A percentile compares a stretch with the other conserved stretches of the same genome.
These are phyloP conservation scores for Gallinago jamesoni DNA, from an alignment of 2,113 vertebrate genomes.

Conservation along the genomic window DNA sequence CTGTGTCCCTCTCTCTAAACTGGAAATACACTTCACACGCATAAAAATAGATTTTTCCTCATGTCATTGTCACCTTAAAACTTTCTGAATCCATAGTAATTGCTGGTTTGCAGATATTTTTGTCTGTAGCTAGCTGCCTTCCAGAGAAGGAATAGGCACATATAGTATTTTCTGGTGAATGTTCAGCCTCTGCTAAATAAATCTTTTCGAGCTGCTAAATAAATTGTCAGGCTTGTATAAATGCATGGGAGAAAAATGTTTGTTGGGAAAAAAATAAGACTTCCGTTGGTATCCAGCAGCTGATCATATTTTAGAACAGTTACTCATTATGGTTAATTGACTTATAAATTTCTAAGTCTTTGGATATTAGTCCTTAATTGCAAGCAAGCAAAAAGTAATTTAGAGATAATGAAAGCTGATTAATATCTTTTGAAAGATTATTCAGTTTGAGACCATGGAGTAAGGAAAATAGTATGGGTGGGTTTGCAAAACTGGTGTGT, in stretches of 20 bases:
- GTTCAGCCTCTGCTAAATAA: neutral
- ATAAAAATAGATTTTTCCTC: neutral
- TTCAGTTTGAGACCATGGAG: neutral
- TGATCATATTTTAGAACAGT: slow-evolving; percentile 4
- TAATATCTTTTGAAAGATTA: slow-evolving; percentile 31
- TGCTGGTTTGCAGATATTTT: neutral
- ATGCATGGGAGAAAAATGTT: neutral
- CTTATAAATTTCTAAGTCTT: slow-evolving; percentile 32
- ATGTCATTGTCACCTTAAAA: neutral
- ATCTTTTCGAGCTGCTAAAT: neutral
- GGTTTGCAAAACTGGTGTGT: neutral
- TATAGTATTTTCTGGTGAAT: neutral
- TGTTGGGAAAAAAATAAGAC: neutral
- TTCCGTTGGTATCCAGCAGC: neutral
- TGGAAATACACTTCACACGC: neutral
- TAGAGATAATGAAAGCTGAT: slow-evolving; percentile 27
- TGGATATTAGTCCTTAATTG: slow-evolving; percentile 53
- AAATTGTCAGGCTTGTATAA: neutral
- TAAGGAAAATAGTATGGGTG: neutral
- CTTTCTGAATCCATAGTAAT: neutral
- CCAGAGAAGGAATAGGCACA: neutral
- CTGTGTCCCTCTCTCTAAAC: neutral
- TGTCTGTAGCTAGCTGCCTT: neutral
- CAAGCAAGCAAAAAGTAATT: slow-evolving; percentile 40
- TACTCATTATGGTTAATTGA: slow-evolving; percentile 20